These are phyloP conservation scores for Hippoglossus hippoglossus DNA, from an alignment of 2,797 vertebrate species.

Conservation along the genomic window DNA sequence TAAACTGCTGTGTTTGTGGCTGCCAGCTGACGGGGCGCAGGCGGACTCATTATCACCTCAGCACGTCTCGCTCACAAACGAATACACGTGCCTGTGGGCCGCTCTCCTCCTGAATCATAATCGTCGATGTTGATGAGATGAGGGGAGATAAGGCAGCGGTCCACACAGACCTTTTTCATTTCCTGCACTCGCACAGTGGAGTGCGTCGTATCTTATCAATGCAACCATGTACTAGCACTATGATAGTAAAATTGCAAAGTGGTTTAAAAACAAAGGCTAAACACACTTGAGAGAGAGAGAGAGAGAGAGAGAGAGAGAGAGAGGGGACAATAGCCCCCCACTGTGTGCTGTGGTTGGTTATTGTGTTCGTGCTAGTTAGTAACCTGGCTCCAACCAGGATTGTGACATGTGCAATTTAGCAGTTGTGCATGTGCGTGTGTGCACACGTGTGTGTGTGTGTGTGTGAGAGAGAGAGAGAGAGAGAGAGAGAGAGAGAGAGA, in stretches of 20 bases:
- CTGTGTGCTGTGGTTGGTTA: too few species aligned
- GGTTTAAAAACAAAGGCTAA: too few species aligned
- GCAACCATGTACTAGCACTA: background rate
- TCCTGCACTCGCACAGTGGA: slow-evolving; percentile 1
- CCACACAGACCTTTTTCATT: slow-evolving; percentile 19
- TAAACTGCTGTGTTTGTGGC: slow-evolving; percentile 52
- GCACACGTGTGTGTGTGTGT: too few species aligned
- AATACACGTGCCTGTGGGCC: slow-evolving; percentile 27
- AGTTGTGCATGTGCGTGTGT: too few species aligned
- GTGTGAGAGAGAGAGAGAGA: too few species aligned
- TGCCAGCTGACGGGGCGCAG: slow-evolving; percentile 28
- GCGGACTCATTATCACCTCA: slow-evolving; percentile 21
- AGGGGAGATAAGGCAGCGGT: slow-evolving; percentile 9
- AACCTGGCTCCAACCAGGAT: too few species aligned
- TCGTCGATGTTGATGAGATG: slow-evolving; percentile 10
- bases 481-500: too few species aligned
- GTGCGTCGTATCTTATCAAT: slow-evolving; percentile 31
- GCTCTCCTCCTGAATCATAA: slow-evolving; percentile 10
- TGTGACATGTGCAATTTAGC: too few species aligned
- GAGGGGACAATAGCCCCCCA: too few species aligned
- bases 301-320: background rate
- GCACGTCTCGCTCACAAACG: slow-evolving; percentile 31
- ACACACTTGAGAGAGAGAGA: background rate
- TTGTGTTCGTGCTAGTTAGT: too few species aligned
- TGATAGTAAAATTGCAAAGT: background rate